Evolutionary conservation across 2,113 vertebrate genomes (phyloP), one percentile per base, ranked within the genome.

Genomic region (Taurulus bubalis): DNA sequence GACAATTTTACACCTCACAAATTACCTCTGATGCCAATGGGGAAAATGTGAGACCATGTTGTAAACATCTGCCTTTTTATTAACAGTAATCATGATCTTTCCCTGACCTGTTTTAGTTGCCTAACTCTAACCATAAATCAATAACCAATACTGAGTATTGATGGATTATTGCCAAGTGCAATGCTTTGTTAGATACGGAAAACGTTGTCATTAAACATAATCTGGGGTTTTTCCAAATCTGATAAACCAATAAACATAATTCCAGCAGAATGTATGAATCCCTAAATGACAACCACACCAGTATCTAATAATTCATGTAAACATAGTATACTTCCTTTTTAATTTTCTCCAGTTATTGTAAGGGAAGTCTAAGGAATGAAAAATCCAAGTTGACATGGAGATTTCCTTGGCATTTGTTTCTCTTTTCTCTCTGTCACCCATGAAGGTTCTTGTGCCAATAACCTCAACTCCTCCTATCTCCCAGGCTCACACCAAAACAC

Each of bases 371-470:
- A 40, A 62, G 28, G 55, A 82, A 30, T 67, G 64, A 86, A 70
- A 66, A 71, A 84, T 80, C 22, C 15, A 70, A 76, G 80, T 78
- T 79, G 74, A 87, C 74, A 87, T 11, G 1, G 34, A 85, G 80
- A 83, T 89, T 88, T 86, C 70, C 65, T 60, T 75, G 59, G 75
- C 67, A 90, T 87, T 77, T 84, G 79, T 87, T 84, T 58, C 34
- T 69, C 56, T 81, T 68, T 40, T 24, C 71, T 71, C 45, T 69
- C 82, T 62, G 77, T 81, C 73, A 88, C 73, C 59, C 49, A 67
- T 45, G 38, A 64, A 67, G 32, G 20, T 63, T 82, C 70, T 56
- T 62, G 38, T 89, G 90, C 87, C 92, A 89, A 77, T 51, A 77
- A 82, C 71, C 80, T 89, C 71, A 76, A 63, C 84, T 84, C 56